Conservation (phyloP, 2,888 invertebrate species). For the Dasysyrphus tricinctus region DNA sequence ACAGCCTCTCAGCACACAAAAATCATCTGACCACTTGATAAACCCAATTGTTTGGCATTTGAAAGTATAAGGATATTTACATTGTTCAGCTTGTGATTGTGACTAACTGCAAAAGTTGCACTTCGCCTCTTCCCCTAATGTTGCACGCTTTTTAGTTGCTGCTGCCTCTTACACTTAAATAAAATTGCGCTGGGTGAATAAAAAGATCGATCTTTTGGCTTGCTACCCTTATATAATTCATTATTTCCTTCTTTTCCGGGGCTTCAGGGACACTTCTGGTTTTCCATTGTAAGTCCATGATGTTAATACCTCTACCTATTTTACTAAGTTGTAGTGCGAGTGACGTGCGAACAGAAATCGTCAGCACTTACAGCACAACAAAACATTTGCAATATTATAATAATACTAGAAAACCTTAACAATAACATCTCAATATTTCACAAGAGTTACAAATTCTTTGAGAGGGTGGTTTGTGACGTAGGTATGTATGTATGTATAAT, state of each 20-base stretch:
- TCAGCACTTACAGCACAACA: conserved; percentile 21
- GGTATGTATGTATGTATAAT: no score
- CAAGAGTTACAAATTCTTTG: conserved; percentile 20
- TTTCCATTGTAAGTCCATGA: conserved; percentile 46
- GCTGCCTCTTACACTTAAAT: conserved; percentile 20
- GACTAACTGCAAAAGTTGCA: conserved; percentile 28
- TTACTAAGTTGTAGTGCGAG: conserved; percentile 50
- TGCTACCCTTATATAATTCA: conserved; percentile 41
- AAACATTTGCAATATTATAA: conserved; percentile 40
- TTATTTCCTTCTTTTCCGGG: conserved; percentile 51
- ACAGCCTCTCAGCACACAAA: conserved; percentile 48
- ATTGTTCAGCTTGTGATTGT: conserved; percentile 24
- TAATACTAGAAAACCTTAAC: conserved; percentile 54
- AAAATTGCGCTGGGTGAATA: background rate
- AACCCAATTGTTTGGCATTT: conserved; percentile 51
- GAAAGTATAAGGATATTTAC: conserved; percentile 41
- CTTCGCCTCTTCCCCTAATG: conserved; percentile 46
- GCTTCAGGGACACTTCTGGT: conserved; percentile 57
- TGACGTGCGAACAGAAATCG: conserved; percentile 61
- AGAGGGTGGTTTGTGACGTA: conserved; percentile 56
- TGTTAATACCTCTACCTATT: conserved; percentile 51
- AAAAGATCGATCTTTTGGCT: conserved; percentile 27
- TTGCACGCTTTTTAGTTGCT: conserved; percentile 3
- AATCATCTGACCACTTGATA: conserved; percentile 51
- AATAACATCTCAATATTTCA: conserved; percentile 69